Percentiles rank a stretch among this genome's conserved stretches.
phyloP scores from a whole-genome alignment of 2,113 vertebrate species.

The Sitta europaea region DNA sequence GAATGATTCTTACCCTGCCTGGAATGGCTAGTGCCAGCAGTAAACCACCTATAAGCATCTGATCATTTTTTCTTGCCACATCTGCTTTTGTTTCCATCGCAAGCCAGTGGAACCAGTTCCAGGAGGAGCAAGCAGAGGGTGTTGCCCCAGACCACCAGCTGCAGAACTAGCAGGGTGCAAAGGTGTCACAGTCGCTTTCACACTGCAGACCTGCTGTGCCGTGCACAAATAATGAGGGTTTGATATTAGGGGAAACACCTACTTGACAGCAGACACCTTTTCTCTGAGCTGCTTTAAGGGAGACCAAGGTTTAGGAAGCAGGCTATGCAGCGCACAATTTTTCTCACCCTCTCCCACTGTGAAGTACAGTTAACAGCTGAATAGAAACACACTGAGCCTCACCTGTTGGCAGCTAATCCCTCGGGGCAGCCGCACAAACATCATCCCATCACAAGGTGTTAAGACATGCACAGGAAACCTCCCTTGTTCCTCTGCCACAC shows the following conservation, averaged over 20 bases:
- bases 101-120: background rate
- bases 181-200: background rate
- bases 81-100: background rate
- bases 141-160: background rate
- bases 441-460: background rate
- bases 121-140: background rate
- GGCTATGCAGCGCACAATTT: background rate
- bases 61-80: background rate
- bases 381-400: background rate
- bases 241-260: background rate
- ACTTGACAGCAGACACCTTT: background rate
- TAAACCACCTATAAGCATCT: background rate
- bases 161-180: background rate
- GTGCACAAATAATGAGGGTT: background rate
- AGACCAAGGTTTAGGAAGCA: background rate
- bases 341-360: background rate
- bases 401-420: background rate
- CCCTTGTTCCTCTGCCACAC: background rate
- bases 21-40: background rate
- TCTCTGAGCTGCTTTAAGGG: background rate
- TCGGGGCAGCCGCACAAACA: rapidly evolving
- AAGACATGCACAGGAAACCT: rapidly evolving
- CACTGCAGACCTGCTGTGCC: background rate
- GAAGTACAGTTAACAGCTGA: background rate
- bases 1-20: background rate